These are phyloP conservation scores for Syngnathus floridae DNA, from an alignment of 2,113 vertebrate genomes.

Conservation along the genomic window DNA sequence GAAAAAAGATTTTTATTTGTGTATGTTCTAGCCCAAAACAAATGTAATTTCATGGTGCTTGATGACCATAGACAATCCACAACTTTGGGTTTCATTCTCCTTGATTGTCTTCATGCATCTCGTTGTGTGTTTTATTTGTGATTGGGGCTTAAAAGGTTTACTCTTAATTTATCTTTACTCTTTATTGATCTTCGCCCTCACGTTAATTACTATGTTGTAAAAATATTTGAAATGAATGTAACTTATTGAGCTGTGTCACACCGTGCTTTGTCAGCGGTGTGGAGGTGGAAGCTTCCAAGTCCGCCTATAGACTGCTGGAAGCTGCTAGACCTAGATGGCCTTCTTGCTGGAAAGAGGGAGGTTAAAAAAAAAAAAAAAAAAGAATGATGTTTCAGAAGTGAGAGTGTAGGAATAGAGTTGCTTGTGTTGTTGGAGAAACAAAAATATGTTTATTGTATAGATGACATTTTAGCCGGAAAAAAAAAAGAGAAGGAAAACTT, in stretches of 20 bases:
- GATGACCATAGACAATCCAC: slow-evolving; percentile 70
- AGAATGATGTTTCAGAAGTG: slow-evolving; percentile 52
- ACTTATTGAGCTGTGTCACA: slow-evolving; percentile 71
- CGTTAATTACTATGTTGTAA: slow-evolving; percentile 66
- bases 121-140: slow-evolving; percentile 55
- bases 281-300: slow-evolving; percentile 38
- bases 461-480: slow-evolving; percentile 69
- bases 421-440: slow-evolving; percentile 62
- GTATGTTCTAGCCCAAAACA: slow-evolving; percentile 25
- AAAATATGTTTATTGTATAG: slow-evolving; percentile 70
- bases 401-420: slow-evolving; percentile 61
- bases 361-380: slow-evolving; percentile 34
- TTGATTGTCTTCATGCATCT: slow-evolving; percentile 13
- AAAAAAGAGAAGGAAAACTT: slow-evolving; percentile 56
- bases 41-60: slow-evolving; percentile 69
- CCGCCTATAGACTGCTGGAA: slow-evolving; percentile 21
- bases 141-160: slow-evolving; percentile 36
- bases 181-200: slow-evolving; percentile 39
- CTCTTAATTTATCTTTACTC: slow-evolving; percentile 64
- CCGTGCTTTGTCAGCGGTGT: slow-evolving; percentile 54
- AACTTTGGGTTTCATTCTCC: slow-evolving; percentile 22
- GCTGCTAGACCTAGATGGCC: slow-evolving; percentile 55
- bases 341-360: slow-evolving; percentile 39
- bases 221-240: slow-evolving; percentile 76
- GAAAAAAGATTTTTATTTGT: slow-evolving; percentile 1